Evolutionary conservation across 2,797 vertebrate species (phyloP).

Genomic region (Falco peregrinus): DNA sequence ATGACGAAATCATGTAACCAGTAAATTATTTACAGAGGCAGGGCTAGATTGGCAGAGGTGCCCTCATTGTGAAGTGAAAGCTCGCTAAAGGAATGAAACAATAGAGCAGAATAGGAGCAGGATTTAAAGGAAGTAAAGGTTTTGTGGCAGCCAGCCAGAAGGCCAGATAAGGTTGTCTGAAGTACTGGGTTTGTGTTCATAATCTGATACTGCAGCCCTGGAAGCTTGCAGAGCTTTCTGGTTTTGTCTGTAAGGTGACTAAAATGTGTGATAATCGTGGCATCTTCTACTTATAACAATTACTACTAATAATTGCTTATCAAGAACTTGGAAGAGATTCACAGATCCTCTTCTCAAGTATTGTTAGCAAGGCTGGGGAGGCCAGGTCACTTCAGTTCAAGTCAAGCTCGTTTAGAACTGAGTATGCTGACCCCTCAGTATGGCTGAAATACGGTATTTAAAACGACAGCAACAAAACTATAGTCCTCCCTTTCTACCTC

Average conservation of each 20-base stretch:
- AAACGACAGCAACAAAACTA: neutral
- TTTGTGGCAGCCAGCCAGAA: slow-evolving; percentile 40
- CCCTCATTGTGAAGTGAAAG: slow-evolving; percentile 50
- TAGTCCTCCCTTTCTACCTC: neutral
- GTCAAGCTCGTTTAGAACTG: neutral
- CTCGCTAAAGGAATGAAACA: slow-evolving; percentile 45
- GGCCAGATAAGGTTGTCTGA: neutral
- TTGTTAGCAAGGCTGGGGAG: neutral
- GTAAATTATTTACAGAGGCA: slow-evolving; percentile 62
- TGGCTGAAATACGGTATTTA: neutral
- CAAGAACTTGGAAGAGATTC: neutral
- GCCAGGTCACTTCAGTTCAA: neutral
- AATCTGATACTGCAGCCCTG: neutral
- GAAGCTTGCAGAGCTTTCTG: slow-evolving; percentile 26
- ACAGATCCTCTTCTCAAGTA: neutral
- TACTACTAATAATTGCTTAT: neutral
- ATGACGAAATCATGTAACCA: slow-evolving; percentile 50
- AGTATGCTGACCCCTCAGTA: neutral
- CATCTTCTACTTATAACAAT: neutral
- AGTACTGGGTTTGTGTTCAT: slow-evolving; percentile 14
- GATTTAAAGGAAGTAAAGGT: slow-evolving; percentile 64
- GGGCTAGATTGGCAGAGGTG: slow-evolving; percentile 27
- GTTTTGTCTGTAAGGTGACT: slow-evolving; percentile 15
- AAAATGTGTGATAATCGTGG: neutral
- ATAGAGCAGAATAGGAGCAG: slow-evolving; percentile 32